Base-by-base conservation (phyloP, 2,888 invertebrate genomes). In the Orthonychiurus folsomi region DNA sequence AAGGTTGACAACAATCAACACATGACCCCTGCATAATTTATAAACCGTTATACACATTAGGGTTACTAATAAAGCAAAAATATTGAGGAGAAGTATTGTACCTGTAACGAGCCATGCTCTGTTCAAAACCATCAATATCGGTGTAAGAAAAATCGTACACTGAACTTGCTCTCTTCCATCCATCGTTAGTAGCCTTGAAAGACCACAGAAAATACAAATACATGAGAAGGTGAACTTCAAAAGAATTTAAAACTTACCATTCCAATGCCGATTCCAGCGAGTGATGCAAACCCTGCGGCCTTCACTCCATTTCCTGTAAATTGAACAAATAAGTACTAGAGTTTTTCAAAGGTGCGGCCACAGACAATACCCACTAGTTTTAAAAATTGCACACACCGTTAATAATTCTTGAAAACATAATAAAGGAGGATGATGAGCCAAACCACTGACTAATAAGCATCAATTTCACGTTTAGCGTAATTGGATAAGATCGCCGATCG, bases 1-100 rank as follows among this genome's bases (percentile, higher is more conserved):
- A 1, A 71, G 68, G 53, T 71, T 71, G 2, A 69, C 71, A 9
- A 71, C 63, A 23, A 71, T 66, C 15, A 69, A 58, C 1, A 71
- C 71, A 37, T 71, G 67, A 24, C 69, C 71, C 50, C 69, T 70
- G 61, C 50, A 23, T 12, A 58, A 50, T 21, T 23, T 15, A 53
- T 54, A 26, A 26, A 56, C 1, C 15, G 25, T 47, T 12, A n/a
- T 23, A 26, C 48, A 37, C n/a, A 37, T 24, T 26, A 18, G 15
- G 26, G 1, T 25, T 50, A 50, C 2, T 25, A 21, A 21, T 23
- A 20, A 25, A 12, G 50, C 24, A 23, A 60, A 1, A 24, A 24
- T 63, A 15, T 50, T 59, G n/a, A n/a, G n/a, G 9, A 3, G n/a
- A 20, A 5, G 20, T 21, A 24, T 54, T 48, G 50, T 21, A 67